Conservation (phyloP, 1,140 invertebrate species). For the Caerostris extrusa region DNA sequence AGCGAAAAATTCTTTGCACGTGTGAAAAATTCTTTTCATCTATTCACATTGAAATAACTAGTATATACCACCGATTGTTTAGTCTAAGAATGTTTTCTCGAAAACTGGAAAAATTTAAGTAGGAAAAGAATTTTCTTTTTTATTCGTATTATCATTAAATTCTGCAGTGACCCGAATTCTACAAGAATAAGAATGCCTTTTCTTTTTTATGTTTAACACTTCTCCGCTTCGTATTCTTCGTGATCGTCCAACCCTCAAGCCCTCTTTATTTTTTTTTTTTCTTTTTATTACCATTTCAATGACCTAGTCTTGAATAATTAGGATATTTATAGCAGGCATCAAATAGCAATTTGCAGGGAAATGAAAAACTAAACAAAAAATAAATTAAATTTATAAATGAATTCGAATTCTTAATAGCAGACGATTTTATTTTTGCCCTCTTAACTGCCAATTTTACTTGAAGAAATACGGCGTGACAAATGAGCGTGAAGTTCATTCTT, state of each 20-base stretch:
- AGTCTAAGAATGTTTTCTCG: neutral
- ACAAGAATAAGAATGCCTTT: neutral
- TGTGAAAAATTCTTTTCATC: too few relatives aligned
- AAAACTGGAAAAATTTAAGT: neutral
- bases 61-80: too few relatives aligned
- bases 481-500: neutral
- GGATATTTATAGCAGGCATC: conserved; percentile 45
- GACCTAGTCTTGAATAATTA: conserved; percentile 56
- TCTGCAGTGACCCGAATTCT: conserved; percentile 27
- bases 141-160: neutral
- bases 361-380: neutral
- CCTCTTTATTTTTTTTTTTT: conserved; percentile 4
- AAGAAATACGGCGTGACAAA: neutral
- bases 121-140: neutral
- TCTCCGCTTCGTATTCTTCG: conserved; percentile 34
- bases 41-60: too few relatives aligned
- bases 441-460: neutral
- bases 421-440: neutral
- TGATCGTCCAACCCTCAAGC: conserved; percentile 45
- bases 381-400: neutral
- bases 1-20: too few relatives aligned
- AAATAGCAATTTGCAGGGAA: neutral
- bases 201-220: conserved; percentile 21
- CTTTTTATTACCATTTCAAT: conserved; percentile 43
- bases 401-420: neutral